phyloP scores from a whole-genome alignment of 2,888 invertebrate genomes.

The Epirrita christyi region DNA sequence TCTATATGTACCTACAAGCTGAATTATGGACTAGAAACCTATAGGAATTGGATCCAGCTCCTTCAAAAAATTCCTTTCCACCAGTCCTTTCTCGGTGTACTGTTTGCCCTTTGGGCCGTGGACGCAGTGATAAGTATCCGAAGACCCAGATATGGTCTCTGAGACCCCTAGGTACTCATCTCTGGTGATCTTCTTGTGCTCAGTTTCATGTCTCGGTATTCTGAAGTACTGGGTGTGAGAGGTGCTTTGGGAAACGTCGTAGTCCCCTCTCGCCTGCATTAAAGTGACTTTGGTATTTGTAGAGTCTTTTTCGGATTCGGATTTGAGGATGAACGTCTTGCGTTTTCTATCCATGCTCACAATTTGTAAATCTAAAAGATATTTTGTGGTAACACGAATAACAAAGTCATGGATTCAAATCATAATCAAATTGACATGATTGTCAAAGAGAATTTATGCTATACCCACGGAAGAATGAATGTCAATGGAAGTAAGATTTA shows the following conservation, averaged over 20 bases:
- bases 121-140: slow-evolving; percentile 57
- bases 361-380: neutral
- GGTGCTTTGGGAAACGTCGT: slow-evolving; percentile 44
- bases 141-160: slow-evolving; percentile 61
- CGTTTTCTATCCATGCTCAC: slow-evolving; percentile 10
- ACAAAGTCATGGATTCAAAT: no score
- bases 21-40: slow-evolving; percentile 38
- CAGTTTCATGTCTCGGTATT: slow-evolving; percentile 41
- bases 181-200: slow-evolving; percentile 50
- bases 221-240: slow-evolving; percentile 64
- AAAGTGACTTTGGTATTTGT: slow-evolving; percentile 7
- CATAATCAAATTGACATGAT: no score
- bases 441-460: no score
- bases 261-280: slow-evolving; percentile 46
- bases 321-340: slow-evolving; percentile 8
- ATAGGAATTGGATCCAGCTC: slow-evolving; percentile 56
- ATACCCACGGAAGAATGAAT: no score
- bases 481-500: no score
- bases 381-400: neutral
- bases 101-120: slow-evolving; percentile 58
- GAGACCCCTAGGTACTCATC: slow-evolving; percentile 54
- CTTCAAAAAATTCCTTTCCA: slow-evolving; percentile 60
- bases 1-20: neutral
- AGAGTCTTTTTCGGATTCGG: slow-evolving; percentile 5
- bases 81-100: slow-evolving; percentile 56